Percentiles rank a stretch among this genome's conserved stretches.
Conservation (phyloP, 1,140 invertebrate species). For the Megalonaias nervosa region DNA sequence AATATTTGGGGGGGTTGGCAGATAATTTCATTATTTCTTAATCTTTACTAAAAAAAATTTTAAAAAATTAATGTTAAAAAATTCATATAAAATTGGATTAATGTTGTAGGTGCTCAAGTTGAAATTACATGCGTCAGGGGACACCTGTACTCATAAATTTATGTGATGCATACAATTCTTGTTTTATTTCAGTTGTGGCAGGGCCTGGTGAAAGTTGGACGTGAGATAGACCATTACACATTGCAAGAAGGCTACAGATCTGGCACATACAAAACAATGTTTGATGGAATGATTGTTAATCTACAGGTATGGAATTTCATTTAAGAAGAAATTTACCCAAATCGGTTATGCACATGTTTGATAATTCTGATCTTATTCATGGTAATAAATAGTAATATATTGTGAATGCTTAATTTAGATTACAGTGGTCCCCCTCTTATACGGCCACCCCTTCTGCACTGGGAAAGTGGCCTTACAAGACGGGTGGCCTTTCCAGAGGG, state of each 20-base stretch:
- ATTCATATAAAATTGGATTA: not conserved
- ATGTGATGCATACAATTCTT: not conserved
- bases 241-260: constrained; percentile 11
- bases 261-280: constrained; percentile 7
- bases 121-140: not conserved
- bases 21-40: not conserved
- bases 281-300: constrained; percentile 17
- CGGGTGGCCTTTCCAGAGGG: too few species aligned
- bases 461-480: too few species aligned
- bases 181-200: constrained; percentile 20
- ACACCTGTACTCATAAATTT: not conserved
- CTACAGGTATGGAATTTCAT: constrained; percentile 11
- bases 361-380: too few species aligned
- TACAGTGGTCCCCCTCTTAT: too few species aligned
- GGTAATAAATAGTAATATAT: too few species aligned
- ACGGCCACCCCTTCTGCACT: too few species aligned
- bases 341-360: too few species aligned
- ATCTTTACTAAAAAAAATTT: not conserved
- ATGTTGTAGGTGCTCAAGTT: not conserved
- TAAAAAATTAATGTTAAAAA: not conserved
- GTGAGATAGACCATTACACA: constrained; percentile 28
- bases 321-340: too few species aligned
- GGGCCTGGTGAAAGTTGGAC: constrained; percentile 26
- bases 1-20: not conserved
- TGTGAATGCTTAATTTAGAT: too few species aligned